Evolutionary conservation across 2,797 vertebrate species (phyloP).

Genomic region (Paedocypris micromegethes): DNA sequence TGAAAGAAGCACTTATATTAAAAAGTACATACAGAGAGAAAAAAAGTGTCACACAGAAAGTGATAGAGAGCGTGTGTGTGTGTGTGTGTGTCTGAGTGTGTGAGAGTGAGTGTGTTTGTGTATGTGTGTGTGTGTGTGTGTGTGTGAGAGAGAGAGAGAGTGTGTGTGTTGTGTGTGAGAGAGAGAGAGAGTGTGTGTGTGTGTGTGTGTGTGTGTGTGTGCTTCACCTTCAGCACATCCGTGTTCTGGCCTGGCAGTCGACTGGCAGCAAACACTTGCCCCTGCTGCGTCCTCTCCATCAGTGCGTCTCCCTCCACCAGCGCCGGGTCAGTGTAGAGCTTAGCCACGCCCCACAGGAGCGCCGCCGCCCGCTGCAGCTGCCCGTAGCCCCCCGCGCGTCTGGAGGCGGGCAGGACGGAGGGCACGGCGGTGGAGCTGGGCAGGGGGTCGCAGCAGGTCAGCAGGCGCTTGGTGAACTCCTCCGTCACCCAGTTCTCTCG

Average conservation of each 20-base stretch:
- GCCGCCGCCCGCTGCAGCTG: slow-evolving; percentile 65
- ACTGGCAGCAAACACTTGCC: slow-evolving; percentile 68
- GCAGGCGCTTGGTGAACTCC: slow-evolving; percentile 68
- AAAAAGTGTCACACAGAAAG: too few species aligned
- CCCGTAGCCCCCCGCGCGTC: slow-evolving; percentile 42
- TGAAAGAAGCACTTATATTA: too few species aligned
- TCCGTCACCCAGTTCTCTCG: slow-evolving; percentile 73
- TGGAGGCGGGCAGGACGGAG: slow-evolving; percentile 61
- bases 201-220: too few species aligned
- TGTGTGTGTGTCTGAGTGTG: too few species aligned
- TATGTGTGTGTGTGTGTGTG: too few species aligned
- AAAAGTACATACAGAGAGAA: too few species aligned
- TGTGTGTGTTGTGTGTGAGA: too few species aligned
- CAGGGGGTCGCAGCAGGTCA: slow-evolving; percentile 64
- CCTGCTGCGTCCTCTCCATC: slow-evolving; percentile 71
- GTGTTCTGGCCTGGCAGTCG: slow-evolving; percentile 63
- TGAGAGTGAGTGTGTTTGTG: too few species aligned
- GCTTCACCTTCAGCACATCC: slow-evolving; percentile 70
- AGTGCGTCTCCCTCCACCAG: slow-evolving; percentile 61
- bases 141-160: too few species aligned
- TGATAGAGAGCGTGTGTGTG: too few species aligned
- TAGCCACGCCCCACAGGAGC: slow-evolving; percentile 71
- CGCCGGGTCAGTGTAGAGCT: slow-evolving; percentile 65
- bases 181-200: too few species aligned
- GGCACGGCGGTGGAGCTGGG: slow-evolving; percentile 68